Base-by-base conservation (phyloP, 2,113 vertebrate genomes). In the Tamias sibiricus region DNA sequence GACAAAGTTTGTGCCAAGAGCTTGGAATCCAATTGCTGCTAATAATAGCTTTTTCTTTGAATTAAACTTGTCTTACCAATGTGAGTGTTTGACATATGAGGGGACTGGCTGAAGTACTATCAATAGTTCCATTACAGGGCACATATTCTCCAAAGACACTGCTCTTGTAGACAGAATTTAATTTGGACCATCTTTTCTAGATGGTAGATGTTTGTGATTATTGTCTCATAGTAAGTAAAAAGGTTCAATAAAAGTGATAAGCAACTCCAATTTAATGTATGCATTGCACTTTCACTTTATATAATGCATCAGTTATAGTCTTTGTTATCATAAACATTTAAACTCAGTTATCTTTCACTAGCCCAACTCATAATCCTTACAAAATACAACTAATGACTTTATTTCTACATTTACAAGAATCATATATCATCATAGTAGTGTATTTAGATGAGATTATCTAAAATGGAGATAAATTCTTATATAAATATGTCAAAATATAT, bases 31-130 rank as follows among this genome's bases (percentile, higher is more conserved):
- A 86, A 1, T 94, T 97, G 77, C 52, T 91, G 74, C 59, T 97
- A 95, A 97, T 81, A 77, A 95, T 64, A 88, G 69, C 47, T 97
- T 96, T 54, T 92, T 88, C 77, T 96, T 93, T 19, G 93, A 95
- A 62, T 89, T 98, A 82, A 93, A 96, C 13, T 75, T 86, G 14
- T 87, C 94, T 75, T 83, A 4, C 57, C 49, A 40, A 97, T 59
- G 57, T 49, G 97, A 71, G 79, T 90, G 79, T 97, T 97, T 97
- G 97, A 96, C 72, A 86, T 74, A 90, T 19, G 84, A 87, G 64
- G 26, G 32, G 8, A 20, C 17, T 26, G 16, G 26, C 59, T 44
- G 24, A 26, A 81, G 66, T 17, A 86, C 77, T 49, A 94, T 72
- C 76, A 95, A 96, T 54, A 91, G 87, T 91, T 97, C 59, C 90